Conservation (phyloP, 2,113 vertebrate genomes). For the Trogon surrucura region DNA sequence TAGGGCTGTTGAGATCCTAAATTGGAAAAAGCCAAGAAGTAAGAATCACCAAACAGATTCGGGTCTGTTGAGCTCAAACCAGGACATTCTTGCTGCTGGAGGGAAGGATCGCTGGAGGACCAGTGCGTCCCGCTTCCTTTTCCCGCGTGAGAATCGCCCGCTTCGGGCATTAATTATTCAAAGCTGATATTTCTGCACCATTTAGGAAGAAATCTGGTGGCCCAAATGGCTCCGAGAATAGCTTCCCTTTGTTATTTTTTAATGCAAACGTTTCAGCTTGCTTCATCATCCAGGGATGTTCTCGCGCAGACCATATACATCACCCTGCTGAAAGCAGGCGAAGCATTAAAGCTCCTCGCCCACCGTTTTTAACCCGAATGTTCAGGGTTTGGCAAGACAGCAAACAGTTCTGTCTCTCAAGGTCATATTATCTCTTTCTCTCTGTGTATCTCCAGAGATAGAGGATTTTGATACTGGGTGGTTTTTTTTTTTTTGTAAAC, state of each 20-base stretch:
- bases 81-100: not conserved
- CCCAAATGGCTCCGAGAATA: conserved; percentile 32
- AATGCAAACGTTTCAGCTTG: not conserved
- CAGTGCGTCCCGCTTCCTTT: not conserved
- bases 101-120: not conserved
- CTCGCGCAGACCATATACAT: not conserved
- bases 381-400: not conserved
- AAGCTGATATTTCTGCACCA: not conserved
- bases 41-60: no score
- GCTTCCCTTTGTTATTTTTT: conserved; percentile 50
- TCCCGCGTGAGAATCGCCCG: not conserved
- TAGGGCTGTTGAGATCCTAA: not conserved
- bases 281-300: not conserved
- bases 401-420: not conserved
- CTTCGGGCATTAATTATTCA: conserved; percentile 40
- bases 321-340: not conserved
- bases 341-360: not conserved
- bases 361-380: not conserved
- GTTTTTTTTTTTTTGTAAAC: not conserved
- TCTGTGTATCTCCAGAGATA: not conserved
- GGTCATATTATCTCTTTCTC: not conserved
- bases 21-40: no score
- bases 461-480: not conserved
- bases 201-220: conserved; percentile 34
- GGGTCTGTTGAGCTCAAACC: no score